phyloP scores from a whole-genome alignment of 2,797 vertebrate genomes.

The Melanotaenia parkinsoni region DNA sequence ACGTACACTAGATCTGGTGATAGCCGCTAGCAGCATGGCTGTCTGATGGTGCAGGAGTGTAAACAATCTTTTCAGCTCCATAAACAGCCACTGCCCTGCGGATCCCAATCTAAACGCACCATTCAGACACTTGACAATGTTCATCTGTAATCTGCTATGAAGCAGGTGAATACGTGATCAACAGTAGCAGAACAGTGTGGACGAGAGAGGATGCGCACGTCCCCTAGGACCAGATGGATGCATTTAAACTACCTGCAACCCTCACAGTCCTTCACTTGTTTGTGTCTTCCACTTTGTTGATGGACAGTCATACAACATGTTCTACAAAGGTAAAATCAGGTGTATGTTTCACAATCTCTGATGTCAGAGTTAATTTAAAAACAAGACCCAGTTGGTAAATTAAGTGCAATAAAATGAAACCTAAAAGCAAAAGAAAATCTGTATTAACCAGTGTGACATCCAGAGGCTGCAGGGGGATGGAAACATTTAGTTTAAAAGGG shows the following conservation, averaged over 20 bases:
- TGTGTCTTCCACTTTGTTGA: background rate
- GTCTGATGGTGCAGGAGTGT: constrained; percentile 25
- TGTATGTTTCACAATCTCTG: too few relatives aligned
- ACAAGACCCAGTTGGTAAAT: too few relatives aligned
- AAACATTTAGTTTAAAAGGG: too few relatives aligned
- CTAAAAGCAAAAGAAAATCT: too few relatives aligned
- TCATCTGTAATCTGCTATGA: constrained; percentile 33
- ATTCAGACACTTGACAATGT: constrained; percentile 66
- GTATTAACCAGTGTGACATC: too few relatives aligned
- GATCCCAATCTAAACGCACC: constrained; percentile 77
- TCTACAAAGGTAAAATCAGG: too few relatives aligned
- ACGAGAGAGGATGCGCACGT: constrained; percentile 6
- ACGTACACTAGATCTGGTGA: constrained; percentile 70
- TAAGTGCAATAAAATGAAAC: too few relatives aligned
- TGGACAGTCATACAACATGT: background rate
- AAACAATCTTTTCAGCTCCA: constrained; percentile 57
- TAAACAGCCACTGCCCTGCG: constrained; percentile 68
- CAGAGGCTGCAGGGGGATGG: too few relatives aligned
- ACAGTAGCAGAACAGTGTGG: constrained; percentile 15
- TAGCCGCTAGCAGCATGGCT: constrained; percentile 20
- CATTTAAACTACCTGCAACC: background rate
- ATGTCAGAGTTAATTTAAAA: too few relatives aligned
- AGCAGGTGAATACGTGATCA: constrained; percentile 39
- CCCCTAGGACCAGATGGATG: background rate
- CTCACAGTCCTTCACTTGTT: background rate